A percentile compares a stretch with the other conserved stretches of the same genome.
Evolutionary conservation across 2,888 invertebrate genomes (phyloP).

Genomic region (Caenorhabditis afra): DNA sequence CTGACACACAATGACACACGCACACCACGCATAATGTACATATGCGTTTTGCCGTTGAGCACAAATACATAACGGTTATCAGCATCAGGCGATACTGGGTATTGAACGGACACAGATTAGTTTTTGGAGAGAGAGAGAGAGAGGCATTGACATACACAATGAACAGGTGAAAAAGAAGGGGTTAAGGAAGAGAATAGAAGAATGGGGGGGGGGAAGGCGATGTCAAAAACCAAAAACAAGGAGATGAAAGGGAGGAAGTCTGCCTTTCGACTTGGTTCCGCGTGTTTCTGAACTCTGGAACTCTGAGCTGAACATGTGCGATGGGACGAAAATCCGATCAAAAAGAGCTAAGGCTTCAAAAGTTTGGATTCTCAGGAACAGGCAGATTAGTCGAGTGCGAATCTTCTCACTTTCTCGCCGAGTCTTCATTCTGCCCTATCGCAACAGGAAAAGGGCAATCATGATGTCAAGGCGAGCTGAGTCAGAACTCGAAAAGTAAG

Average conservation of each 20-base stretch:
- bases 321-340: too few species aligned
- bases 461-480: conserved; percentile 31
- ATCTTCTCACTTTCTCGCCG: conserved; percentile 6
- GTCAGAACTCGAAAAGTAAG: conserved; percentile 21
- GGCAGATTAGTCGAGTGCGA: conserved; percentile 5
- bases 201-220: too few species aligned
- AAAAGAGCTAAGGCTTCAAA: too few species aligned
- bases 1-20: too few species aligned
- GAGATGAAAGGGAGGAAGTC: too few species aligned
- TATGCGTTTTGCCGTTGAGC: too few species aligned
- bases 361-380: not conserved
- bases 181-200: too few species aligned
- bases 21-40: conserved; percentile 1
- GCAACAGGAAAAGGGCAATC: conserved; percentile 29
- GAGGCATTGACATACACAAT: not conserved
- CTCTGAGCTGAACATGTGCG: too few species aligned
- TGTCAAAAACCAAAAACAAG: too few species aligned
- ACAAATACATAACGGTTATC: conserved; percentile 8
- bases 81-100: not conserved
- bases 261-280: too few species aligned
- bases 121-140: not conserved
- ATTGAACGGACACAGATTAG: conserved; percentile 16
- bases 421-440: not conserved
- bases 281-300: too few species aligned
- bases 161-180: conserved; percentile 33